A percentile compares a stretch with the other conserved stretches of the same genome.
Conservation (phyloP, 2,797 vertebrate species). For the Coluber constrictor region DNA sequence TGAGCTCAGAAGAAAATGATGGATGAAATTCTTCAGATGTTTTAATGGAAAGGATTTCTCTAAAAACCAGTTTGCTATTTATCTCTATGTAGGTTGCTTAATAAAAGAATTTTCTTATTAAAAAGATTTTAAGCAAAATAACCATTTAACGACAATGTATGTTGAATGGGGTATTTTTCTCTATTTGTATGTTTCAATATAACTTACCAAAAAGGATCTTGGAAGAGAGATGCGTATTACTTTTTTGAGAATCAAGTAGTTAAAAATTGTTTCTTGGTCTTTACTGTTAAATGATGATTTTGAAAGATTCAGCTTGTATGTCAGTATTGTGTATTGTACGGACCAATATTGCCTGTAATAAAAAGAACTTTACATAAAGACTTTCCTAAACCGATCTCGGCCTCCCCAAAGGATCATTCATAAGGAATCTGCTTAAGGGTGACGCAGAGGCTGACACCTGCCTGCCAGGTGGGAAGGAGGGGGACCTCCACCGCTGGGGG, state of each 20-base stretch:
- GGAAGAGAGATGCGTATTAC: constrained; percentile 68
- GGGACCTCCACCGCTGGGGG: neutral
- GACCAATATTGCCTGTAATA: constrained; percentile 85
- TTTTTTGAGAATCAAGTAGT: constrained; percentile 73
- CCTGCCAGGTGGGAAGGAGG: neutral
- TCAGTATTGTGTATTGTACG: constrained; percentile 84
- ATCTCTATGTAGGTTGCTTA: constrained; percentile 79
- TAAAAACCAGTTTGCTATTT: constrained; percentile 78
- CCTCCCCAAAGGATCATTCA: neutral
- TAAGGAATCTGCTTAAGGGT: neutral
- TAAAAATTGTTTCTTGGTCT: constrained; percentile 75
- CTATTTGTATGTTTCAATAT: constrained; percentile 78
- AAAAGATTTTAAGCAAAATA: constrained; percentile 78
- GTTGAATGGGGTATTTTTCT: constrained; percentile 80
- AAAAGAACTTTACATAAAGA: constrained; percentile 73
- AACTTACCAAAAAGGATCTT: constrained; percentile 70
- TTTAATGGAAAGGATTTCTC: constrained; percentile 73
- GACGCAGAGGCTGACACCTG: too few species aligned
- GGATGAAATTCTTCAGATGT: constrained; percentile 70
- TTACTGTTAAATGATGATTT: constrained; percentile 79
- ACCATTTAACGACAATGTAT: constrained; percentile 75
- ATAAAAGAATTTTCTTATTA: constrained; percentile 78
- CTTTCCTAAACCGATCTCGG: constrained; percentile 54
- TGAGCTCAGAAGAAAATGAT: constrained; percentile 61
- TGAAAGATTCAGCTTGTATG: constrained; percentile 77